Percentiles rank a stretch among this genome's conserved stretches.
phyloP scores from a whole-genome alignment of 2,113 vertebrate genomes.

The Naja naja region DNA sequence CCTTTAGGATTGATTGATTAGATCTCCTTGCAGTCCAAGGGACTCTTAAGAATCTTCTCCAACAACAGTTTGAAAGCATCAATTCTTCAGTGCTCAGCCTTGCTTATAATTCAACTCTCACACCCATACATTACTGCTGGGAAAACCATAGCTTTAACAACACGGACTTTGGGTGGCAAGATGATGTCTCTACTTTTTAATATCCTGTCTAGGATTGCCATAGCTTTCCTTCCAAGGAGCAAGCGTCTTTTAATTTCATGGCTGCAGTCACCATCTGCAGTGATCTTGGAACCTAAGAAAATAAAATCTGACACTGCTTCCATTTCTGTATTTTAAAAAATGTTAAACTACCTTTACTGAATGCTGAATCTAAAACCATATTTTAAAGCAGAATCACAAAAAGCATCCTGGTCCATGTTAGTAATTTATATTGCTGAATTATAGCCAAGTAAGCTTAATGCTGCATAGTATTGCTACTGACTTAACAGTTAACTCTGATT shows the following conservation, averaged over 20 bases:
- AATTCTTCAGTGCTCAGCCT: neutral
- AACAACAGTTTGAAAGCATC: neutral
- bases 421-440: neutral
- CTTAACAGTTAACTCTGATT: neutral
- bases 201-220: neutral
- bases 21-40: neutral
- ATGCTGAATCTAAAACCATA: neutral
- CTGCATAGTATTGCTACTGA: neutral
- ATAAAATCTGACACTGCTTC: neutral
- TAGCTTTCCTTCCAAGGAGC: neutral
- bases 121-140: neutral
- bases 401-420: neutral
- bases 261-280: neutral
- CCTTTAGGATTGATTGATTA: neutral
- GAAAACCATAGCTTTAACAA: neutral
- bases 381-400: neutral
- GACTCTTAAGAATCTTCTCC: neutral
- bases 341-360: neutral
- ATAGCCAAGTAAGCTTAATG: neutral
- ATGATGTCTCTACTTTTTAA: neutral
- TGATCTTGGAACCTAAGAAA: neutral
- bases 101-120: neutral
- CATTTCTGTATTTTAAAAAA: neutral
- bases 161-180: neutral
- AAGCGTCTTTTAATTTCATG: neutral